Evolutionary conservation across 2,797 vertebrate species (phyloP).

Genomic region (Poecilia picta): DNA sequence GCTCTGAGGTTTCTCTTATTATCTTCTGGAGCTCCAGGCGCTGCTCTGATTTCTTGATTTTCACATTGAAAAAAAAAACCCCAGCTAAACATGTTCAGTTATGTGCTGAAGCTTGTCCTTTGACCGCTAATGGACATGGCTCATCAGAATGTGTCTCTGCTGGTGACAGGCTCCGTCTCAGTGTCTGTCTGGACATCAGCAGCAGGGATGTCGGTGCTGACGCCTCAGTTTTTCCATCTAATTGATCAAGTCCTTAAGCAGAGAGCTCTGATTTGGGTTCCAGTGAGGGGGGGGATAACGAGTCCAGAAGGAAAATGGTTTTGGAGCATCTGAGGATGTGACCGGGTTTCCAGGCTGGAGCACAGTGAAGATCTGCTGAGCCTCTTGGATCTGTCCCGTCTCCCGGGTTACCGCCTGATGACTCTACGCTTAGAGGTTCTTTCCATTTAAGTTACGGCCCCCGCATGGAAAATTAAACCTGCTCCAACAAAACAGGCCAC

Average conservation of each 20-base stretch:
- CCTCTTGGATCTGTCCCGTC: constrained; percentile 63
- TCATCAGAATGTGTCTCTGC: constrained; percentile 1
- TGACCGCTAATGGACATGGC: constrained; percentile 1
- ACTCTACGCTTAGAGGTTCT: constrained; percentile 52
- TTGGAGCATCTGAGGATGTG: constrained; percentile 56
- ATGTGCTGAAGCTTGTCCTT: not conserved
- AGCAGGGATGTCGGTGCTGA: constrained; percentile 28
- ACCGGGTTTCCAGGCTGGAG: constrained; percentile 54
- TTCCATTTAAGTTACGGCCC: not conserved
- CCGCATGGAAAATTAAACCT: constrained; percentile 8
- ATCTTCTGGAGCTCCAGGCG: not conserved
- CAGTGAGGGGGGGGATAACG: constrained; percentile 44
- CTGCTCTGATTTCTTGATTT: not conserved
- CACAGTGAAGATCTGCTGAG: constrained; percentile 66
- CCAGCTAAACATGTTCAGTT: not conserved
- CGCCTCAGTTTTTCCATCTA: constrained; percentile 46
- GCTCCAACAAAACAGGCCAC: constrained; percentile 1
- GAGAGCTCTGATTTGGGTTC: constrained; percentile 56
- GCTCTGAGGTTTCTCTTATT: not conserved
- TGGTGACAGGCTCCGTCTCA: constrained; percentile 23
- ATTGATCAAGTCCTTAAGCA: constrained; percentile 64
- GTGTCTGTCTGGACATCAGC: constrained; percentile 25
- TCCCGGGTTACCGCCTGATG: constrained; percentile 62
- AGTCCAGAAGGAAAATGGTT: constrained; percentile 50
- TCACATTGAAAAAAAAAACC: not conserved